Evolutionary conservation across 2,113 vertebrate species (phyloP), one percentile per base, ranked within the genome.

Genomic region (Phodopus roborovskii): DNA sequence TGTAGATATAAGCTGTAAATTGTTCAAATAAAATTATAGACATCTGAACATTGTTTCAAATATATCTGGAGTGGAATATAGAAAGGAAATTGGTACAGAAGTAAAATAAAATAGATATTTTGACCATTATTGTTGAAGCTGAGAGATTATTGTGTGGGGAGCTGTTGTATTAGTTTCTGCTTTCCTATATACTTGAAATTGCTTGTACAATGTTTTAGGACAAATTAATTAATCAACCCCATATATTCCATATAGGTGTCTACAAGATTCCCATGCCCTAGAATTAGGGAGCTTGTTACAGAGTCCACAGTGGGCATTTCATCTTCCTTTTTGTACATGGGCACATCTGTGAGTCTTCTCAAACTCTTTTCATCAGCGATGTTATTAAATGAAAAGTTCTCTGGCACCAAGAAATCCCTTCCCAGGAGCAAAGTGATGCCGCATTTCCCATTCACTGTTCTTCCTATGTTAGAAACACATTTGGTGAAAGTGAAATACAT

Each of bases 141-240:
- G 15, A 8, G 7, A 81, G 22, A 94, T 60, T 39, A 95, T 45
- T 56, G n/a, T 7, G 3, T 39, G 17, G n/a, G 11, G 16, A n/a
- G 19, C 5, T 81, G 7, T 28, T 66, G 36, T 56, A 28, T 12
- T 36, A 45, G 5, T 78, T 30, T 71, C 56, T 73, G 19, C 2
- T 91, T 88, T 50, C 66, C 4, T 48, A 22, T 5, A 28, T 70
- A n/a, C 81, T 88, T 94, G 5, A 88, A 95, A 95, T 48, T 62
- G 11, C 33, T 42, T 53, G 17, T 48, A 56, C 82, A 73, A 45
- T 26, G 19, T 68, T 91, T 70, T 39, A 79, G 33, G 45, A 77
- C 42, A 83, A 88, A 62, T 42, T 64, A 75, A 78, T 26, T 5
- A 79, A 56, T 17, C 50, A 73, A 39, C 68, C 42, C 11, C 91